These are phyloP conservation scores for Tetraneura akinire DNA, from an alignment of 1,140 invertebrate genomes.

Conservation along the genomic window DNA sequence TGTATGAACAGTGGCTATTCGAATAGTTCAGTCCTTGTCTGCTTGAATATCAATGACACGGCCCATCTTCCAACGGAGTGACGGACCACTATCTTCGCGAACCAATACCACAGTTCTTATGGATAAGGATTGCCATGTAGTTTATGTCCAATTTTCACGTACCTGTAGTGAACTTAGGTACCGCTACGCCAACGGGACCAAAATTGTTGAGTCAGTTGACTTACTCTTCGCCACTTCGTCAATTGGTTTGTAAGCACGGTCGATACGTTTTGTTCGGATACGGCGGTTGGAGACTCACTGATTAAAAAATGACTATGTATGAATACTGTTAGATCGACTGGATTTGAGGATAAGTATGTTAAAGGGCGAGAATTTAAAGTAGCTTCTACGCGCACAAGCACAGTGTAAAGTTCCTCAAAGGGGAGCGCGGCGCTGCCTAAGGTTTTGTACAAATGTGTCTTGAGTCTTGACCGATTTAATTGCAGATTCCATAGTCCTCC, in stretches of 20 bases:
- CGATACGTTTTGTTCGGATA: constrained; percentile 33
- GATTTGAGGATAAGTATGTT: neutral
- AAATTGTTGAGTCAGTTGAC: neutral
- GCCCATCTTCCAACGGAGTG: constrained; percentile 54
- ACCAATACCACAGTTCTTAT: neutral
- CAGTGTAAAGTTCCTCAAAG: constrained; percentile 56
- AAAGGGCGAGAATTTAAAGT: constrained; percentile 56
- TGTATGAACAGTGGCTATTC: constrained; percentile 32
- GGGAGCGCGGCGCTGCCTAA: constrained; percentile 52
- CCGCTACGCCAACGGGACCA: neutral
- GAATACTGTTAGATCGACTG: neutral
- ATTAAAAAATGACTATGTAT: constrained; percentile 56
- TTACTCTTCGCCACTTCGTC: neutral
- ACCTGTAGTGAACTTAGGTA: neutral
- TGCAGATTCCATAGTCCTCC: constrained; percentile 56
- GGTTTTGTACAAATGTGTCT: neutral
- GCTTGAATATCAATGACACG: constrained; percentile 53
- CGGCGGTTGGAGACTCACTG: constrained; percentile 37
- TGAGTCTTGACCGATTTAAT: constrained; percentile 54
- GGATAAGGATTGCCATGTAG: neutral
- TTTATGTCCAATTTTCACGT: neutral
- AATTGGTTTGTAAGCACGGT: constrained; percentile 35
- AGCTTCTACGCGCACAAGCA: constrained; percentile 56
- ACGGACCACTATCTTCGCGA: constrained; percentile 41
- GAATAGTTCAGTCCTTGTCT: constrained; percentile 54